A percentile compares a stretch with the other conserved stretches of the same genome.
These are phyloP conservation scores for Dynastes maya DNA, from an alignment of 2,888 invertebrate genomes.

Conservation along the genomic window DNA sequence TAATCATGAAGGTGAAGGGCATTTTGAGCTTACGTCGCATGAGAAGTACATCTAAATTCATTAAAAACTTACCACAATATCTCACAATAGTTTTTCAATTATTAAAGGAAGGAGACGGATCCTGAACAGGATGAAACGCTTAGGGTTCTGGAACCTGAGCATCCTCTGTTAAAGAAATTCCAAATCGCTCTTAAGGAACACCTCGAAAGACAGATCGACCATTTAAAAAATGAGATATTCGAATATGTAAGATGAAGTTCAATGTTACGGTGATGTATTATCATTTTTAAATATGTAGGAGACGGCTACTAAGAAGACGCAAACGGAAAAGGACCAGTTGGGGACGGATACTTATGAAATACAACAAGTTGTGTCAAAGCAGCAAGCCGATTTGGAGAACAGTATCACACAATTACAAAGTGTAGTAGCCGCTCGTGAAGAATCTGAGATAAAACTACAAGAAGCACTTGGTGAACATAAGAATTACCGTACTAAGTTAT, in stretches of 20 bases:
- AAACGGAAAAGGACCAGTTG: slow-evolving; percentile 73
- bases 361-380: slow-evolving; percentile 75
- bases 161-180: slow-evolving; percentile 82
- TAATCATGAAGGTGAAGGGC: slow-evolving; percentile 11
- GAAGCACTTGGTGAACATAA: slow-evolving; percentile 71
- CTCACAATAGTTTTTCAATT: not conserved
- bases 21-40: slow-evolving; percentile 37
- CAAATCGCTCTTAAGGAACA: slow-evolving; percentile 80
- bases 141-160: slow-evolving; percentile 79
- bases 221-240: slow-evolving; percentile 78
- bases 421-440: slow-evolving; percentile 72
- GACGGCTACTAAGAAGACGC: slow-evolving; percentile 70
- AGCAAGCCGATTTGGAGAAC: slow-evolving; percentile 73
- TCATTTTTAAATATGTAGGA: slow-evolving; percentile 66
- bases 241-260: slow-evolving; percentile 74
- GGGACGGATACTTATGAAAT: slow-evolving; percentile 76
- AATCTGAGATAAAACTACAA: slow-evolving; percentile 72
- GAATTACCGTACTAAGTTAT: slow-evolving; percentile 70
- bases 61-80: not conserved
- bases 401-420: slow-evolving; percentile 73
- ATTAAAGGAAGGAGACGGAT: not conserved
- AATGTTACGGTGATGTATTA: not conserved
- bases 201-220: slow-evolving; percentile 77
- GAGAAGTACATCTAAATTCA: slow-evolving; percentile 21
- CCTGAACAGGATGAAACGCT: slow-evolving; percentile 60